Conservation (phyloP, 2,797 vertebrate genomes). For the Benthosema pterotum region DNA sequence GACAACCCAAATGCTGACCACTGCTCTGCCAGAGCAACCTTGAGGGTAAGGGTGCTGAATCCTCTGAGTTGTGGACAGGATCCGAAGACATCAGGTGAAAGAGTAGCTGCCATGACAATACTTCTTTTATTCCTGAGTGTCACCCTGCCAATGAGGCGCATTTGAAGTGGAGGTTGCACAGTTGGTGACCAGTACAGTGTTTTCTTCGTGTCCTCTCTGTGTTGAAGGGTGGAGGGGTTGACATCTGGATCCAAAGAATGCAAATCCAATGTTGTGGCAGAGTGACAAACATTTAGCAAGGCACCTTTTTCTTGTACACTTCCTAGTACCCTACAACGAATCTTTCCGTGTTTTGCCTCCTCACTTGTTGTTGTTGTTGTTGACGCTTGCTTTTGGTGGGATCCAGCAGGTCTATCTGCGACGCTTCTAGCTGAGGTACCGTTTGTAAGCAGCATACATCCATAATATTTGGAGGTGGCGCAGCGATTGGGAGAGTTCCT, state of each 20-base stretch:
- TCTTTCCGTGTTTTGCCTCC: background rate
- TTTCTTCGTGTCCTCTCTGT: background rate
- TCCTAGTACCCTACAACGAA: slow-evolving; percentile 21
- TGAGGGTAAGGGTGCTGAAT: slow-evolving; percentile 48
- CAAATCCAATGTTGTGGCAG: background rate
- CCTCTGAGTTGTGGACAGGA: slow-evolving; percentile 36
- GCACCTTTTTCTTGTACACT: background rate
- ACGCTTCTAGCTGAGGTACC: background rate
- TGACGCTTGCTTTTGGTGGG: slow-evolving; percentile 10
- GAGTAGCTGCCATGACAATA: slow-evolving; percentile 8
- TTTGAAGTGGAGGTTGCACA: slow-evolving; percentile 23
- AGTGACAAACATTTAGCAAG: background rate
- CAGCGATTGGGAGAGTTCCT: slow-evolving; percentile 15
- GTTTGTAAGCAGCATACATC: background rate
- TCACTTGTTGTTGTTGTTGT: slow-evolving; percentile 5
- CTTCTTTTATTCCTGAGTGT: slow-evolving; percentile 42
- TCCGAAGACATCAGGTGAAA: slow-evolving; percentile 24
- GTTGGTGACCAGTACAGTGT: background rate
- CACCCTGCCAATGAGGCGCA: slow-evolving; percentile 27
- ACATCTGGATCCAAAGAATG: background rate
- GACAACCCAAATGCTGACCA: slow-evolving; percentile 2
- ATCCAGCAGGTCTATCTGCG: background rate
- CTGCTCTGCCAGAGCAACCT: slow-evolving; percentile 21
- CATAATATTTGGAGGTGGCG: background rate
- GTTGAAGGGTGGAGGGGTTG: background rate